A percentile compares a stretch with the other conserved stretches of the same genome.
Evolutionary conservation across 1,140 invertebrate species (phyloP).

Genomic region (Diorhabda carinulata): DNA sequence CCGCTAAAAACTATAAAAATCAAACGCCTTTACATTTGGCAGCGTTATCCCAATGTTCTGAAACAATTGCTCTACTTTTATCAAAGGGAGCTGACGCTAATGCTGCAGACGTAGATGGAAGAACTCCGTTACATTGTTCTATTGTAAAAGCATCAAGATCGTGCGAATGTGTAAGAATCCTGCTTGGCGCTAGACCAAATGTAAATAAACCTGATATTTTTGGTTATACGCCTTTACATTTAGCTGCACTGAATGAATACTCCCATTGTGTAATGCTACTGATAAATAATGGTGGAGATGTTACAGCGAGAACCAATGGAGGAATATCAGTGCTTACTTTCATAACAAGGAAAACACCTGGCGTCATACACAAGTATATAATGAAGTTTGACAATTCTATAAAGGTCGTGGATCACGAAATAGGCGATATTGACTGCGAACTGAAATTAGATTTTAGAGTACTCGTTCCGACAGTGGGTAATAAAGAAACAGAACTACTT

Average conservation of each 20-base stretch:
- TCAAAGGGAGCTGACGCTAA: slow-evolving; percentile 58
- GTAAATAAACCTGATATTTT: slow-evolving; percentile 74
- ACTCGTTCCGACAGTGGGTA: slow-evolving; percentile 56
- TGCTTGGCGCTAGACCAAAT: slow-evolving; percentile 66
- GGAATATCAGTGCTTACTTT: slow-evolving; percentile 74
- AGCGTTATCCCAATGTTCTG: slow-evolving; percentile 67
- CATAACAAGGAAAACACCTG: slow-evolving; percentile 74
- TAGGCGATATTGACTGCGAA: slow-evolving; percentile 79
- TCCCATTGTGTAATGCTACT: slow-evolving; percentile 71
- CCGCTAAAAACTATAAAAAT: slow-evolving; percentile 63
- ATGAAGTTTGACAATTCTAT: slow-evolving; percentile 70
- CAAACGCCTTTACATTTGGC: slow-evolving; percentile 78
- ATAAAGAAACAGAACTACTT: slow-evolving; percentile 64
- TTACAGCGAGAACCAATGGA: slow-evolving; percentile 75
- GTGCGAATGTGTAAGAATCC: slow-evolving; percentile 63
- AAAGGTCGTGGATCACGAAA: slow-evolving; percentile 72
- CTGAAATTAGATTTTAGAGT: slow-evolving; percentile 71
- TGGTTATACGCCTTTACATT: slow-evolving; percentile 76
- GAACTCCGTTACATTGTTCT: slow-evolving; percentile 74
- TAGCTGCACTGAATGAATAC: slow-evolving; percentile 80
- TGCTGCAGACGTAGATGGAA: slow-evolving; percentile 62
- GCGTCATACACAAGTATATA: slow-evolving; percentile 64
- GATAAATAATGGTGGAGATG: slow-evolving; percentile 73
- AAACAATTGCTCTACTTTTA: slow-evolving; percentile 67
- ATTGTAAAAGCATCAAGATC: slow-evolving; percentile 71